Conservation (phyloP, 53 echinoderm and acorn worm genomes). For the Actinopyga echinites region DNA sequence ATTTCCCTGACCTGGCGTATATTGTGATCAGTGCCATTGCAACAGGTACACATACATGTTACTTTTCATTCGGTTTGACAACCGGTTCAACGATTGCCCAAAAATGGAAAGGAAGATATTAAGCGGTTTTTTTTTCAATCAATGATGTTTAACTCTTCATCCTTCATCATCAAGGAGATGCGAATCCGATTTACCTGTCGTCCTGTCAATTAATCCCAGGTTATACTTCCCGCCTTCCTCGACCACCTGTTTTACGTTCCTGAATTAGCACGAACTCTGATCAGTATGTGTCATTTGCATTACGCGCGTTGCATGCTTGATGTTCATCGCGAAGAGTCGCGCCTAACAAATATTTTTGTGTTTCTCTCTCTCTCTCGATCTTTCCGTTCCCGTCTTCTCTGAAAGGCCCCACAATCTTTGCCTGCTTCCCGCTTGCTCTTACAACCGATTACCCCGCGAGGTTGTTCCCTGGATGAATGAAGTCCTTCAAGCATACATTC, state of each 20-base stretch:
- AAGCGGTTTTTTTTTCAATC: conserved; percentile 9
- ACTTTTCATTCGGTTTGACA: no score
- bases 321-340: conserved; percentile 13
- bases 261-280: conserved; percentile 22
- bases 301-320: background rate
- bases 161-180: background rate
- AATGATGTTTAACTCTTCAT: background rate
- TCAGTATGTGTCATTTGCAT: conserved; percentile 7
- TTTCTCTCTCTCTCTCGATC: background rate
- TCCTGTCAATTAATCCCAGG: conserved; percentile 12
- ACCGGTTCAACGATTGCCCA: no score
- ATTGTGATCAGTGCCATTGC: no score
- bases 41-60: no score
- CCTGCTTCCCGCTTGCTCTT: conserved; percentile 14
- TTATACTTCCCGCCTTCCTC: conserved; percentile 6
- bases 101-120: background rate
- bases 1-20: no score
- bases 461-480: conserved; percentile 12
- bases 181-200: conserved; percentile 4
- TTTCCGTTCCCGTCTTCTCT: background rate
- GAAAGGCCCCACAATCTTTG: conserved; percentile 7
- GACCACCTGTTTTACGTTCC: conserved; percentile 17
- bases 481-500: conserved; percentile 10
- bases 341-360: conserved; percentile 35
- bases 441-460: conserved; percentile 32